A percentile compares a stretch with the other conserved stretches of the same genome.
These are phyloP conservation scores for Pipistrellus kuhlii DNA, from an alignment of 2,797 vertebrate genomes.

Conservation along the genomic window DNA sequence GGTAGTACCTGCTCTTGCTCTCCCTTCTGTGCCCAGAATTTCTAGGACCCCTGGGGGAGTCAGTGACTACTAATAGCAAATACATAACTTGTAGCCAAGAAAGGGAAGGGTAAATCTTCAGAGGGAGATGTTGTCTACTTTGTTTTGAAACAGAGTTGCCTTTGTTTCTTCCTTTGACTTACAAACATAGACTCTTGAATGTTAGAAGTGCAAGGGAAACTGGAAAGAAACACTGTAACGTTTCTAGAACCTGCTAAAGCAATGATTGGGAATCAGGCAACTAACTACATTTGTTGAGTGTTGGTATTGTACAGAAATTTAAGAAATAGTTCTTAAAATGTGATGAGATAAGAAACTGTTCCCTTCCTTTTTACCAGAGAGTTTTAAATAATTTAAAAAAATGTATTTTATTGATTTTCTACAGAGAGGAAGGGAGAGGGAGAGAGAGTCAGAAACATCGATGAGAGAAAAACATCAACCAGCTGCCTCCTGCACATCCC, in stretches of 20 bases:
- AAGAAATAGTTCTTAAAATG: slow-evolving; percentile 26
- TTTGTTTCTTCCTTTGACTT: slow-evolving; percentile 55
- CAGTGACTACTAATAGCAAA: slow-evolving; percentile 5
- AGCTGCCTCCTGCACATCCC: no score
- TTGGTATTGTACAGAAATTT: background rate
- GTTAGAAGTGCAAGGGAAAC: background rate
- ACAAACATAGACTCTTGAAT: background rate
- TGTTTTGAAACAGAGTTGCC: slow-evolving; percentile 34
- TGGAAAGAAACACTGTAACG: slow-evolving; percentile 8
- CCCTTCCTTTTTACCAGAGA: background rate
- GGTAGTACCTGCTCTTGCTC: background rate
- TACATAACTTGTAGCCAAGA: background rate
- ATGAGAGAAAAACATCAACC: no score
- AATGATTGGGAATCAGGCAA: background rate
- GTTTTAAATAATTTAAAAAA: slow-evolving; percentile 38
- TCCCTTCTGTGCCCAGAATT: background rate
- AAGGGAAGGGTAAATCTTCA: background rate
- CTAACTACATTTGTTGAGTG: background rate
- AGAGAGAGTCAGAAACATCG: no score
- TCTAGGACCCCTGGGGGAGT: slow-evolving; percentile 8
- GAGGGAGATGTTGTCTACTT: background rate
- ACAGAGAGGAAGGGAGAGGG: no score
- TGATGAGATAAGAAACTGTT: background rate
- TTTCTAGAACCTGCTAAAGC: background rate
- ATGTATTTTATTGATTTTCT: no score